These are phyloP conservation scores for Nanorana parkeri DNA, from an alignment of 2,113 vertebrate species.

Conservation along the genomic window DNA sequence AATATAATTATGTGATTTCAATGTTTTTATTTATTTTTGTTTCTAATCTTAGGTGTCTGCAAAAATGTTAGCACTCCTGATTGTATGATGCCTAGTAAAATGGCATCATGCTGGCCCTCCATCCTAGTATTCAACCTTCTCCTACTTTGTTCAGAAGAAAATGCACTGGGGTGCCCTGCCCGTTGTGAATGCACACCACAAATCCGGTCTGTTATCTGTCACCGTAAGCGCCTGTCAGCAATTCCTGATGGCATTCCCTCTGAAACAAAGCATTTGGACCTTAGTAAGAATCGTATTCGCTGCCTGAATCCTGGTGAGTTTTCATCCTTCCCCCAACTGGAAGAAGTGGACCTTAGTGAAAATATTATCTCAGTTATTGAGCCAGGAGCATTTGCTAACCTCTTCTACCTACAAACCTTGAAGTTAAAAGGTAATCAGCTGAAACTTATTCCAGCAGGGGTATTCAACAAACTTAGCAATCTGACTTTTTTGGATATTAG, in stretches of 20 bases:
- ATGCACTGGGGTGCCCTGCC: conserved; percentile 78
- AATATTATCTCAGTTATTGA: conserved; percentile 92
- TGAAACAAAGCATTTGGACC: conserved; percentile 87
- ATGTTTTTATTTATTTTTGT: background rate
- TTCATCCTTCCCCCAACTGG: conserved; percentile 78
- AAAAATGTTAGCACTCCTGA: conserved; percentile 74
- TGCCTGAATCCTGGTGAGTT: conserved; percentile 91
- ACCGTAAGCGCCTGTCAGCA: conserved; percentile 84
- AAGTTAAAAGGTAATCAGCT: conserved; percentile 89
- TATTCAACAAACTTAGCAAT: conserved; percentile 89
- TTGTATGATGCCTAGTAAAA: conserved; percentile 70
- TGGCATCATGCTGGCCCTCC: conserved; percentile 73
- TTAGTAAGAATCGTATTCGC: conserved; percentile 91
- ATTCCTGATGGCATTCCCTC: conserved; percentile 89
- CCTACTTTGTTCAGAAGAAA: conserved; percentile 62
- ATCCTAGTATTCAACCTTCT: conserved; percentile 76
- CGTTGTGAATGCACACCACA: conserved; percentile 86
- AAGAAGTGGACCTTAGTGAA: conserved; percentile 93
- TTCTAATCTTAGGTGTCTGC: conserved; percentile 72
- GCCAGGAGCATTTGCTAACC: conserved; percentile 88
- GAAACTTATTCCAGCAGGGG: conserved; percentile 89
- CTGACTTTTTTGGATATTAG: conserved; percentile 93
- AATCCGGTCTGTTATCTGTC: conserved; percentile 82
- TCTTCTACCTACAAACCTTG: conserved; percentile 83
- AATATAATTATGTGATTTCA: background rate